Conservation (phyloP, 2,888 invertebrate genomes). For the Antitype chi region DNA sequence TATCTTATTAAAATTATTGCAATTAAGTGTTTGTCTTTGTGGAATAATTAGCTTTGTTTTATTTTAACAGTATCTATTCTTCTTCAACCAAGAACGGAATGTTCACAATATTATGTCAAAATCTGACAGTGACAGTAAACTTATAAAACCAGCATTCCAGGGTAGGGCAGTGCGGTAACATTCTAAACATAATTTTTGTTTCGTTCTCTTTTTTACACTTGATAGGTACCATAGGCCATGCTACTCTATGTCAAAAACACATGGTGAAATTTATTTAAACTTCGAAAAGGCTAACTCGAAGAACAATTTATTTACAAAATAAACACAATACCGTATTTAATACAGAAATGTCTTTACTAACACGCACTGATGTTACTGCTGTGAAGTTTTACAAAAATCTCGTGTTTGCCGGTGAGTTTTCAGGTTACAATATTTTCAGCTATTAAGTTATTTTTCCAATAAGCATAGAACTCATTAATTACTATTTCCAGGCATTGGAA, state of each 20-base stretch:
- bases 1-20: too few relatives aligned
- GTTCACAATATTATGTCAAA: neutral
- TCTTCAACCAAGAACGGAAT: neutral
- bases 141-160: neutral
- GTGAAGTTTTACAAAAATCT: constrained; percentile 83
- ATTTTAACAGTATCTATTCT: neutral
- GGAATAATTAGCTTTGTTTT: neutral
- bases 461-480: neutral
- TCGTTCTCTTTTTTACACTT: constrained; percentile 1
- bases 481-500: constrained; percentile 89
- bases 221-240: accelerated
- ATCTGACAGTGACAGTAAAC: constrained; percentile 12
- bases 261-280: neutral
- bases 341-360: constrained; percentile 62
- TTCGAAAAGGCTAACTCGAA: neutral
- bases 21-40: neutral
- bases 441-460: neutral
- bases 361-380: constrained; percentile 88
- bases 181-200: neutral
- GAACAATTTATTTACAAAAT: neutral
- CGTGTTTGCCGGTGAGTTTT: constrained; percentile 86
- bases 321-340: neutral
- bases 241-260: constrained; percentile 32
- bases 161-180: neutral
- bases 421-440: constrained; percentile 51